These are phyloP conservation scores for Rhinopomastus cyanomelas DNA, from an alignment of 2,113 vertebrate species.

Conservation along the genomic window DNA sequence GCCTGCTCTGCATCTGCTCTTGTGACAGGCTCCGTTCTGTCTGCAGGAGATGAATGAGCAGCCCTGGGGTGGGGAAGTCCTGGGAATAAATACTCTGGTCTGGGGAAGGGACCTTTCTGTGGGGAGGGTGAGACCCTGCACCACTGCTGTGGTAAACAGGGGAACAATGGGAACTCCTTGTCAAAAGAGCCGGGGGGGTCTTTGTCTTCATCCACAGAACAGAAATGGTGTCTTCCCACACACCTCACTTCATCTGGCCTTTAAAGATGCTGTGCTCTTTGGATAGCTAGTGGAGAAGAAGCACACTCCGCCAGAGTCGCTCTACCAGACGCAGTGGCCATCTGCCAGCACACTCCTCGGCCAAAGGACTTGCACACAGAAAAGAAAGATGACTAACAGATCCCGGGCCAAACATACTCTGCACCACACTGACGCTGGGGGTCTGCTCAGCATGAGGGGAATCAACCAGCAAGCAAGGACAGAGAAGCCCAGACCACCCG, in stretches of 20 bases:
- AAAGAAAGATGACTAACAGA: not conserved
- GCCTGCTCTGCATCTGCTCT: slow-evolving; percentile 59
- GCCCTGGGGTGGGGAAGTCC: slow-evolving; percentile 25
- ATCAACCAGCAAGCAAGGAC: not conserved
- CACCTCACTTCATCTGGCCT: not conserved
- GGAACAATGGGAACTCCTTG: slow-evolving; percentile 22
- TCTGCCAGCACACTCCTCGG: not conserved
- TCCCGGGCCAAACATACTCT: not conserved
- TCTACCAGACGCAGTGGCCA: not conserved
- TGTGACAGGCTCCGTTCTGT: slow-evolving; percentile 62
- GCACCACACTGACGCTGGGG: not conserved
- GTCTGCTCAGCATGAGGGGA: not conserved
- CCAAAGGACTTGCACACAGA: not conserved
- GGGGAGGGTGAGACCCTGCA: not conserved
- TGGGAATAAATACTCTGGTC: slow-evolving; percentile 42
- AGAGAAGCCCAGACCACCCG: not conserved
- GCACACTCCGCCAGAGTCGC: not conserved
- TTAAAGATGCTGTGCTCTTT: not conserved
- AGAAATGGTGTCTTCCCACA: not conserved
- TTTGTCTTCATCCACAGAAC: slow-evolving; percentile 22
- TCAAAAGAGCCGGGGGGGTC: slow-evolving; percentile 15
- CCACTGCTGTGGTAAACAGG: not conserved
- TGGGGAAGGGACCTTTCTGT: not conserved
- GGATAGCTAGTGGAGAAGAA: not conserved
- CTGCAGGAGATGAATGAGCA: slow-evolving; percentile 20